Evolutionary conservation across 2,888 invertebrate genomes (phyloP).

Genomic region (Furcula furcula): DNA sequence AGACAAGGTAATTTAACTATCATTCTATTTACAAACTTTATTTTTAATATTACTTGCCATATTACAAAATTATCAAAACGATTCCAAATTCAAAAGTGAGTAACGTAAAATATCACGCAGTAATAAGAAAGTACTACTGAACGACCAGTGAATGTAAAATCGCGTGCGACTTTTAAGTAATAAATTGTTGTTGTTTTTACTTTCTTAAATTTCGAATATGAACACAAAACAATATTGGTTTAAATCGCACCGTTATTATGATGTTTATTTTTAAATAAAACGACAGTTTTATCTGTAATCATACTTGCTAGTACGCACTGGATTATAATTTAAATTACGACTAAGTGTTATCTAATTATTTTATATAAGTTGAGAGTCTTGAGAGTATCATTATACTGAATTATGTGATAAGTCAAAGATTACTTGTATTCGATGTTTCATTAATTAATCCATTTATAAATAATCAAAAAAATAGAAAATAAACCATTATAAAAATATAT

Average conservation of each 20-base stretch:
- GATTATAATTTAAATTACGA: conserved; percentile 12
- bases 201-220: not conserved
- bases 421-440: no score
- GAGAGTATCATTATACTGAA: no score
- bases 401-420: no score
- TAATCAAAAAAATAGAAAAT: not conserved
- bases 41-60: not conserved
- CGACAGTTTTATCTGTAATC: conserved; percentile 15
- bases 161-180: not conserved
- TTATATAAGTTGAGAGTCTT: conserved; percentile 6
- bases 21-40: not conserved
- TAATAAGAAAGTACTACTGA: not conserved
- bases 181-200: not conserved
- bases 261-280: conserved; percentile 14
- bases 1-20: not conserved
- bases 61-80: not conserved
- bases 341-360: conserved; percentile 12
- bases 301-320: conserved; percentile 14
- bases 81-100: not conserved
- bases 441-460: no score
- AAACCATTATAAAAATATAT: conserved; percentile 6
- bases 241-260: conserved; percentile 4
- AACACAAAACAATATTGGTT: not conserved
- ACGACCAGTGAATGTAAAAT: not conserved
- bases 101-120: not conserved